Evolutionary conservation across 2,797 vertebrate genomes (phyloP).

Genomic region (Tachyglossus aculeatus): DNA sequence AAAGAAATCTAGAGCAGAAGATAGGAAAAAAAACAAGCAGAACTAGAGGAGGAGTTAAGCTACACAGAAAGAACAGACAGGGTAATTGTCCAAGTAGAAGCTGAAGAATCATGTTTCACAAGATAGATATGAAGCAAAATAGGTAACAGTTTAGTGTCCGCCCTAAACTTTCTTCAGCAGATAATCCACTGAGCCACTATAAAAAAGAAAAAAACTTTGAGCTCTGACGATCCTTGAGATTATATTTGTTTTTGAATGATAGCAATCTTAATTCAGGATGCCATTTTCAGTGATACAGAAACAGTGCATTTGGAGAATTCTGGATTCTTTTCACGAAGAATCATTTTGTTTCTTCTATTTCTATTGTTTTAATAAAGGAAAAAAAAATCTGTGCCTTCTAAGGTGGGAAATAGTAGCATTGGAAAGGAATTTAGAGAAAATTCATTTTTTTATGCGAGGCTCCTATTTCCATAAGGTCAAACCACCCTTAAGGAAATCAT

Average conservation of each 20-base stretch:
- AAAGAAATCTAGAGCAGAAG: constrained; percentile 22
- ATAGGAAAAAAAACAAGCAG: constrained; percentile 39
- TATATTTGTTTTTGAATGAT: constrained; percentile 42
- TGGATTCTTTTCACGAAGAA: no score
- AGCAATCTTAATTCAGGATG: constrained; percentile 42
- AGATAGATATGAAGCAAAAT: constrained; percentile 57
- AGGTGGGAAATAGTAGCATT: no score
- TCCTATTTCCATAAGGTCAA: constrained; percentile 29
- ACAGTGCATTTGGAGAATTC: no score
- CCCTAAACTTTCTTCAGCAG: constrained; percentile 66
- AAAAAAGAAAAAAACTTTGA: constrained; percentile 27
- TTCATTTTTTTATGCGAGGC: no score
- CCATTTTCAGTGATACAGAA: no score
- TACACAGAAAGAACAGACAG: constrained; percentile 40
- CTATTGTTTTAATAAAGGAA: no score
- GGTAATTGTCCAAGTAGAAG: constrained; percentile 46
- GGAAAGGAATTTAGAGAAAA: no score
- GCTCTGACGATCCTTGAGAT: constrained; percentile 41
- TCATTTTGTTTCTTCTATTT: no score
- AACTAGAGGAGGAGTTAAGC: constrained; percentile 28
- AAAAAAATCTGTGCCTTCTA: no score
- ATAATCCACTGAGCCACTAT: constrained; percentile 39
- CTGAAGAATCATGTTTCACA: constrained; percentile 21
- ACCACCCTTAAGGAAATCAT: constrained; percentile 32
- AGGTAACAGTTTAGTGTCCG: constrained; percentile 58